Conservation (phyloP, 2,797 vertebrate species). For the Antennarius maculatus region DNA sequence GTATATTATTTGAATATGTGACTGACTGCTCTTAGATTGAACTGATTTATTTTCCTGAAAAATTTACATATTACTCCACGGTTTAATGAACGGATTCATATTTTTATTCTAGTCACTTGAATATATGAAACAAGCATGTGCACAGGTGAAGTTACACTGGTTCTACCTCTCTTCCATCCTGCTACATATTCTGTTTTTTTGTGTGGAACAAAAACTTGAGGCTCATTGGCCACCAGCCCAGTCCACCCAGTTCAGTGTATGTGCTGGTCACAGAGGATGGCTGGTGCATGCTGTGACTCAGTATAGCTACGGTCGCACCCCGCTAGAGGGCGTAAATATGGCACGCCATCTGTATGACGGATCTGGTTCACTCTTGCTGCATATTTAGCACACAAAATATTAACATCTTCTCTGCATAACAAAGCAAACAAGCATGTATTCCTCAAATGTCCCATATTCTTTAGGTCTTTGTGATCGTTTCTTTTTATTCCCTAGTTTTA, state of each 20-base stretch:
- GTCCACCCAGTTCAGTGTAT: neutral
- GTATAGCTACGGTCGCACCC: neutral
- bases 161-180: neutral
- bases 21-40: neutral
- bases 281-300: neutral
- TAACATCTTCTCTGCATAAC: neutral
- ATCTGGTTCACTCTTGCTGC: neutral
- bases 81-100: neutral
- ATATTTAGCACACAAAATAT: neutral
- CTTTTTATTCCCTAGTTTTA: neutral
- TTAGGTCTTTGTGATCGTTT: neutral
- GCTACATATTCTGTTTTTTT: neutral
- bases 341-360: neutral
- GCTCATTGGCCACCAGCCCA: neutral
- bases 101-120: neutral
- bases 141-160: neutral
- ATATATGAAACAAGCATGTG: neutral
- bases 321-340: neutral
- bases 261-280: neutral
- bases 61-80: neutral
- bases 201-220: neutral
- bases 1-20: neutral
- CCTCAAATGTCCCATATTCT: neutral
- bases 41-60: neutral
- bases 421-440: neutral